Conservation (phyloP, 2,113 vertebrate species). For the Phaethon lepturus region DNA sequence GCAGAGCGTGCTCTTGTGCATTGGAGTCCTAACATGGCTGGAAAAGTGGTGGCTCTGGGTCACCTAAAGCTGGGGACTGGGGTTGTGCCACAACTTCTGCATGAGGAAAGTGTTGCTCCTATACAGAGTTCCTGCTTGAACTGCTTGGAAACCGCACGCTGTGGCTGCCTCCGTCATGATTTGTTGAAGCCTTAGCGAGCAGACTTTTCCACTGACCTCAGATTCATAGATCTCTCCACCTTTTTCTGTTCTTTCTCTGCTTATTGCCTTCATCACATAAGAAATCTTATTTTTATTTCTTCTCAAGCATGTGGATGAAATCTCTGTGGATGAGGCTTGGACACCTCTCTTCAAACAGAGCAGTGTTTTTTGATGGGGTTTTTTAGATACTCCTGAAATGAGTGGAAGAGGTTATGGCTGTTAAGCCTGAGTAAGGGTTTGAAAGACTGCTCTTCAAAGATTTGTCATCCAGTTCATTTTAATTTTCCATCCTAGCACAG, state of each 20-base stretch:
- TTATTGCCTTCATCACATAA: background rate
- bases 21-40: background rate
- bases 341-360: background rate
- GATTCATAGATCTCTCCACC: background rate
- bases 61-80: background rate
- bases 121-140: background rate
- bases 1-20: background rate
- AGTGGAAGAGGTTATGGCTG: background rate
- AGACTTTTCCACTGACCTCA: background rate
- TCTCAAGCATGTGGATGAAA: background rate
- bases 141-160: background rate
- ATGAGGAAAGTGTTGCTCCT: background rate
- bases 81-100: background rate
- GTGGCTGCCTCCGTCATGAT: background rate
- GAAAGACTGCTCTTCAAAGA: background rate
- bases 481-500: background rate
- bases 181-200: background rate
- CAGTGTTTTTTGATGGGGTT: background rate
- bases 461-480: background rate
- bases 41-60: background rate
- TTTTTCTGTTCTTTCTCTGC: background rate
- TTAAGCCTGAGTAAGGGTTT: background rate
- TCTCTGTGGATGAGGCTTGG: background rate
- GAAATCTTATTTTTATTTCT: background rate
- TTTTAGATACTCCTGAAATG: background rate